Conservation (phyloP, 2,888 invertebrate genomes). For the Neoascia interrupta region DNA sequence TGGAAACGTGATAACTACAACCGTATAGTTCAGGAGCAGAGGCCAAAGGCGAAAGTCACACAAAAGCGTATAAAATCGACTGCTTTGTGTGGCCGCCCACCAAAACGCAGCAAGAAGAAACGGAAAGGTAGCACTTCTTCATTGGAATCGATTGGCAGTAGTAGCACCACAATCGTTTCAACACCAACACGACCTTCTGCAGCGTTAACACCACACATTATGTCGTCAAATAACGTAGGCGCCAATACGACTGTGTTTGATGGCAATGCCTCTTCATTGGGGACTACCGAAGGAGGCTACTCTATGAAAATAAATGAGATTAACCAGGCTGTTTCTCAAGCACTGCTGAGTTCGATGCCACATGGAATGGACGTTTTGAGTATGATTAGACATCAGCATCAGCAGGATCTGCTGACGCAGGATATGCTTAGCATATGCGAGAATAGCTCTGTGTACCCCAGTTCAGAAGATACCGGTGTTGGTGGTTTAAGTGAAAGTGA, state of each 20-base stretch:
- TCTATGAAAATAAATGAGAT: constrained; percentile 74
- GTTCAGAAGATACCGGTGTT: constrained; percentile 83
- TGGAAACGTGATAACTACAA: constrained; percentile 91
- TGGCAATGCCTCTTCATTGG: constrained; percentile 34
- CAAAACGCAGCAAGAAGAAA: constrained; percentile 81
- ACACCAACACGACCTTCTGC: constrained; percentile 37
- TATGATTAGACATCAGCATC: constrained; percentile 63
- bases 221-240: background rate
- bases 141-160: constrained; percentile 78
- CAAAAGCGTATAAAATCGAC: constrained; percentile 56
- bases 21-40: constrained; percentile 87
- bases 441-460: constrained; percentile 84
- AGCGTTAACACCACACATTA: background rate
- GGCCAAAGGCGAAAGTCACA: constrained; percentile 81
- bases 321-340: constrained; percentile 74
- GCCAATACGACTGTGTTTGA: constrained; percentile 68
- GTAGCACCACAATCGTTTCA: constrained; percentile 71
- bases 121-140: constrained; percentile 78
- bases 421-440: constrained; percentile 81
- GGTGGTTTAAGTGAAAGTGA: constrained; percentile 83
- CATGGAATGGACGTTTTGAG: constrained; percentile 58
- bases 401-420: constrained; percentile 74
- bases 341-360: constrained; percentile 67
- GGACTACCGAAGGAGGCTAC: constrained; percentile 38
- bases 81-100: constrained; percentile 78